These are phyloP conservation scores for Lacerta viridis DNA, from an alignment of 2,797 vertebrate species.

Conservation along the genomic window DNA sequence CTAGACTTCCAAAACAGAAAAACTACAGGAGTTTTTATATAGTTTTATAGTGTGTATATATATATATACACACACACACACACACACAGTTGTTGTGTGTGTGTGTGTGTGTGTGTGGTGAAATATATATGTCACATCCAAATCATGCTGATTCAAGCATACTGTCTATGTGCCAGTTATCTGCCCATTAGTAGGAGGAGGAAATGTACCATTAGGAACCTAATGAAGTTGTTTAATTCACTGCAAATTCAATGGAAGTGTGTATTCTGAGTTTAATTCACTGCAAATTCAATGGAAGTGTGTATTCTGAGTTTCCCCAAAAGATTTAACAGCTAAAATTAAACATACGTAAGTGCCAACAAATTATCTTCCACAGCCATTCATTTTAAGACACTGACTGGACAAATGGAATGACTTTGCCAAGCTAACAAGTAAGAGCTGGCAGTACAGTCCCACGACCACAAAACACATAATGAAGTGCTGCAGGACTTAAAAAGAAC, in stretches of 20 bases:
- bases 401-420: slow-evolving; percentile 49
- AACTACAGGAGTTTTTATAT: not conserved
- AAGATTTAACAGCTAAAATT: slow-evolving; percentile 42
- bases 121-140: not conserved
- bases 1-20: not conserved
- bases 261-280: too few species aligned
- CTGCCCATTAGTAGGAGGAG: not conserved
- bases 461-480: not conserved
- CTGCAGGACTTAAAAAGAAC: not conserved
- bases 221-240: slow-evolving; percentile 36
- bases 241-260: too few species aligned
- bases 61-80: too few species aligned
- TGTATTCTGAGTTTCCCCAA: not conserved
- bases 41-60: too few species aligned
- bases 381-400: slow-evolving; percentile 34
- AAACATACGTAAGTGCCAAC: slow-evolving; percentile 19
- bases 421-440: slow-evolving; percentile 50
- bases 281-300: slow-evolving; percentile 6
- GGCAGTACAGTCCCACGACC: slow-evolving; percentile 14
- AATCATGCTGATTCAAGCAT: not conserved
- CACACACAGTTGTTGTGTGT: too few species aligned
- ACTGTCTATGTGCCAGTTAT: slow-evolving; percentile 31
- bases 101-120: too few species aligned
- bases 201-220: slow-evolving; percentile 9
- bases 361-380: slow-evolving; percentile 19